These are phyloP conservation scores for Chrysolina oricalcia DNA, from an alignment of 2,888 invertebrate genomes.

Conservation along the genomic window DNA sequence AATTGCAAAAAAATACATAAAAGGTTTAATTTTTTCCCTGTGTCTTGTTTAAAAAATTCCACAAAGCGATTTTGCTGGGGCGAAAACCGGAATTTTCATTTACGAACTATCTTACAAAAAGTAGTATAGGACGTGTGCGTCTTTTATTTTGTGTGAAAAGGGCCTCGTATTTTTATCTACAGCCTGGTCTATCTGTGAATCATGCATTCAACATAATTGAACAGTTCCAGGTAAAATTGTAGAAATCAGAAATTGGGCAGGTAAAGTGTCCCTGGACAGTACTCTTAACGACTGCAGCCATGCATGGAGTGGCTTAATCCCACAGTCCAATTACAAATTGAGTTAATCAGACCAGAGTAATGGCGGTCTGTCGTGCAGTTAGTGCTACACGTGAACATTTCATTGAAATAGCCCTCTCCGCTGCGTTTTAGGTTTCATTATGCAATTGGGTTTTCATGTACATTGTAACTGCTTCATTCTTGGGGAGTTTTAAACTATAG, in stretches of 20 bases:
- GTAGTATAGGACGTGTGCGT: too few relatives aligned
- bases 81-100: too few relatives aligned
- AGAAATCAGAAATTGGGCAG: not conserved
- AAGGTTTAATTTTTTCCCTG: too few relatives aligned
- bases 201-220: not conserved
- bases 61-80: too few relatives aligned
- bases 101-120: too few relatives aligned
- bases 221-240: slow-evolving; percentile 3
- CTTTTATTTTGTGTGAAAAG: too few relatives aligned
- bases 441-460: not conserved
- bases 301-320: slow-evolving; percentile 57
- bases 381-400: not conserved
- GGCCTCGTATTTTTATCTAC: too few relatives aligned
- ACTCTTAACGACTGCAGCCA: slow-evolving; percentile 60
- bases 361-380: slow-evolving; percentile 39
- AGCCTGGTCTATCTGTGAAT: too few relatives aligned
- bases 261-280: slow-evolving; percentile 55
- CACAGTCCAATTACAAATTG: slow-evolving; percentile 60
- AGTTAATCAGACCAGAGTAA: slow-evolving; percentile 62
- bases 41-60: too few relatives aligned
- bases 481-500: too few relatives aligned
- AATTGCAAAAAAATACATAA: too few relatives aligned
- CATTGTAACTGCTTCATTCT: too few relatives aligned
- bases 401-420: not conserved
- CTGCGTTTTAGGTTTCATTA: not conserved